Evolutionary conservation across 2,113 vertebrate genomes (phyloP), one percentile per base, ranked within the genome.

Genomic region (Brachypteracias leptosomus): DNA sequence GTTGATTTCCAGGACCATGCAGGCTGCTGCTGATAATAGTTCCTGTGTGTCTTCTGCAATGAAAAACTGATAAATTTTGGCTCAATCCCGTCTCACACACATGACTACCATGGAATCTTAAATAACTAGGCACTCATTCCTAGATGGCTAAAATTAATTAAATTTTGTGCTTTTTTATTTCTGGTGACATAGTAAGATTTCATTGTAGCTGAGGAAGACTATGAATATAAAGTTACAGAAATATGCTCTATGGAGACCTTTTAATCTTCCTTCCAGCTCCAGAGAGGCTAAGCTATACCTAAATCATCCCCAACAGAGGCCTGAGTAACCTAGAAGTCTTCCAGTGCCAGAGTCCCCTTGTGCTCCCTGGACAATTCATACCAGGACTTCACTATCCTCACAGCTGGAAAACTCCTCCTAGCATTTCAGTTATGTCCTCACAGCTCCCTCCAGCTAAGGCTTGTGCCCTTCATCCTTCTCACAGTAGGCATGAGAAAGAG

Each of bases 311-410:
- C 25, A 29, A 25, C 22, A 38, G 62, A 52, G 13, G 22, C 58
- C 44, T 65, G 35, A 63, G 20, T 38, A 38, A 63, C 36, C 12
- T n/a, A 52, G 38, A 65, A 58, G 5, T 17, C 29, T 78, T 52
- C 12, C 38, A 59, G 35, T 70, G 38, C 12, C 2, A 1, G 33
- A 47, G 15, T 59, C 4, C 7, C 25, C 31, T 61, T 2, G 1
- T 55, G 18, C n/a, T 72, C 29, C 15, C n/a, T 2, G 0, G 20
- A 21, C 3, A 8, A 33, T 31, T 5, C n/a, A 36, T 2, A 1
- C 7, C 36, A 63, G 42, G 13, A 4, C 33, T 71, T 58, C 16
- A 2, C 26, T 44, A 20, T 31, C 26, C 20, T 44, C 44, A 38
- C 0, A 1, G 10, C 36, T 76, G 42, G 49, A 44, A 51, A 29